These are phyloP conservation scores for Apocrypta bakeri DNA, from an alignment of 1,140 invertebrate genomes.

Conservation along the genomic window DNA sequence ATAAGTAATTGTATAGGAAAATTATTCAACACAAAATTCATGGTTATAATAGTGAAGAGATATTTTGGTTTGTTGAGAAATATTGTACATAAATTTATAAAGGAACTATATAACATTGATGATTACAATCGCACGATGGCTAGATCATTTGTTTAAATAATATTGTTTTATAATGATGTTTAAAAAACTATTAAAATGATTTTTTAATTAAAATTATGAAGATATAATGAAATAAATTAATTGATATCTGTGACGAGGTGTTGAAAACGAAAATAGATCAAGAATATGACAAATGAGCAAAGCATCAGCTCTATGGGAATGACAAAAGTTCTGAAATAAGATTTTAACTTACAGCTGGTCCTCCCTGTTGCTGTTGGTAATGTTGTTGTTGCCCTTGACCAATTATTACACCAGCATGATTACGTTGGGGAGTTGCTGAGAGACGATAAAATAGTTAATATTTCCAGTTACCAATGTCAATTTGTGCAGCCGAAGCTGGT, in stretches of 20 bases:
- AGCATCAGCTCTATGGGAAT: conserved; percentile 4
- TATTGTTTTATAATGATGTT: no score
- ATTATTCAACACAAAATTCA: conserved; percentile 35
- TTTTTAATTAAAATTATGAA: background rate
- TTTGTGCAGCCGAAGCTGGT: no score
- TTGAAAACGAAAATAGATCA: background rate
- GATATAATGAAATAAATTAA: background rate
- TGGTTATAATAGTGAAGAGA: background rate
- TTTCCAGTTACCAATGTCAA: no score
- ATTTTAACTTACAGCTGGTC: conserved; percentile 56
- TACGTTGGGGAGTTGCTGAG: conserved; percentile 37
- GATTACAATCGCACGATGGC: no score
- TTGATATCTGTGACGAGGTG: background rate
- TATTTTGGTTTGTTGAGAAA: background rate
- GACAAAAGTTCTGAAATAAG: conserved; percentile 4
- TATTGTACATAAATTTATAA: no score
- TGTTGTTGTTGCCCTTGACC: conserved; percentile 15
- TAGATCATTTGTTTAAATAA: no score
- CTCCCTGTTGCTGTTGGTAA: conserved; percentile 45
- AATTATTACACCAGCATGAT: conserved; percentile 41
- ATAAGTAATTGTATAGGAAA: background rate
- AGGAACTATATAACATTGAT: no score
- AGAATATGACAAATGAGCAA: background rate
- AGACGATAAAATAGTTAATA: background rate
- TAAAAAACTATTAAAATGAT: background rate